These are phyloP conservation scores for Hydrozoanthus gracilis DNA, from an alignment of 92 coral and sea anemone genomes.

Conservation along the genomic window DNA sequence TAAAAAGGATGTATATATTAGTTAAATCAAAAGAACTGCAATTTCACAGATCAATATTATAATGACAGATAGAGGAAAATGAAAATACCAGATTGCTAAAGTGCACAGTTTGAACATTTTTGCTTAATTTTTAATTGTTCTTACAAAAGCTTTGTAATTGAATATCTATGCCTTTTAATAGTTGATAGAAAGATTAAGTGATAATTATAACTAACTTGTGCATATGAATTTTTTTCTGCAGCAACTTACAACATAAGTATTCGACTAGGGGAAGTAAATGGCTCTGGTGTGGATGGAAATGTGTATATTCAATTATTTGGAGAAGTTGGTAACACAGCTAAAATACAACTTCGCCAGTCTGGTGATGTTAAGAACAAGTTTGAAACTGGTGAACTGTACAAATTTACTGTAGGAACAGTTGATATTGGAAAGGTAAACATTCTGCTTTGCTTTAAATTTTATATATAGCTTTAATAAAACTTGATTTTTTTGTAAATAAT, in stretches of 20 bases:
- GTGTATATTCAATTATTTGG: conserved; percentile 97
- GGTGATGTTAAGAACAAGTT: conserved; percentile 82
- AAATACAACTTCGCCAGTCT: conserved; percentile 90
- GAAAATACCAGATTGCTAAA: no score
- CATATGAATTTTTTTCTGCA: conserved; percentile 25
- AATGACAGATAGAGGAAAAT: no score
- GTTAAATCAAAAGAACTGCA: no score
- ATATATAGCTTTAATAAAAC: neutral
- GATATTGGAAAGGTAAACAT: conserved; percentile 90
- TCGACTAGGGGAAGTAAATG: conserved; percentile 91
- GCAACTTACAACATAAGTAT: conserved; percentile 89
- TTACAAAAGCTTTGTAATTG: no score
- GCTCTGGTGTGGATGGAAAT: conserved; percentile 93
- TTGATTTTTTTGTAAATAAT: neutral
- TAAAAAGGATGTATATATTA: no score
- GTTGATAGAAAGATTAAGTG: no score
- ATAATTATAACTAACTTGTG: no score
- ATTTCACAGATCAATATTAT: no score
- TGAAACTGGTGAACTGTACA: conserved; percentile 80
- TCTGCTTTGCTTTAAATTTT: neutral
- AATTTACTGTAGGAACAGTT: conserved; percentile 82
- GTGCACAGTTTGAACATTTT: no score
- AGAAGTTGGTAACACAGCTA: conserved; percentile 83
- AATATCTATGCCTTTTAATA: no score
- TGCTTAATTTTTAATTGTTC: no score